Percentiles rank a stretch among this genome's conserved stretches.
Evolutionary conservation across 1,140 invertebrate species (phyloP).

Genomic region (Brachionus paranguensis): DNA sequence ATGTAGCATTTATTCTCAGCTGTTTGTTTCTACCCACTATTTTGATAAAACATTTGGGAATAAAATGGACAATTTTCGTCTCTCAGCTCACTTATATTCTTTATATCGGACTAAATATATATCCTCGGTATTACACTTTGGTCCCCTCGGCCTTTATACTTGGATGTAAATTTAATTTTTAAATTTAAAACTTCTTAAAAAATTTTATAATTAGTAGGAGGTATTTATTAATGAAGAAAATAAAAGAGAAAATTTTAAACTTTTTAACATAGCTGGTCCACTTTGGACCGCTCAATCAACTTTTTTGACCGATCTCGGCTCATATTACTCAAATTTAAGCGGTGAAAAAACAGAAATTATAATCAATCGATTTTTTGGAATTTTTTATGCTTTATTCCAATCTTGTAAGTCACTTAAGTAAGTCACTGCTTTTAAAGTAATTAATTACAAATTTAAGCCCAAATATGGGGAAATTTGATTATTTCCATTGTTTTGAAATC

Average conservation of each 20-base stretch:
- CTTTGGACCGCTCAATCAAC: constrained; percentile 94
- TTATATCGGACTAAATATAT: constrained; percentile 87
- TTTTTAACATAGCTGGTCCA: constrained; percentile 65
- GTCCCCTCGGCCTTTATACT: constrained; percentile 66
- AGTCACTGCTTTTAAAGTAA: neutral
- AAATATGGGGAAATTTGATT: constrained; percentile 78
- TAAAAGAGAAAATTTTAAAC: neutral
- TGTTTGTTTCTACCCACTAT: constrained; percentile 84
- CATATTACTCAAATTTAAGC: constrained; percentile 61
- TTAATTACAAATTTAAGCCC: constrained; percentile 39
- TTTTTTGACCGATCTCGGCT: constrained; percentile 84
- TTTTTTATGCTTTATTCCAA: constrained; percentile 95
- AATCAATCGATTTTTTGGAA: constrained; percentile 88
- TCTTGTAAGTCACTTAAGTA: constrained; percentile 52
- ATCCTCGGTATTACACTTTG: constrained; percentile 63
- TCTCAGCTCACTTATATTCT: constrained; percentile 84
- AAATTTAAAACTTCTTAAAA: constrained; percentile 29
- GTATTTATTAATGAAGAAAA: neutral
- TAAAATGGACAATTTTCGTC: constrained; percentile 85
- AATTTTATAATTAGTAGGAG: neutral
- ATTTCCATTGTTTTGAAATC: constrained; percentile 74
- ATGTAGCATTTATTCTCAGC: constrained; percentile 77
- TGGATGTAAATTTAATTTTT: constrained; percentile 64
- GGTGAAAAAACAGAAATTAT: constrained; percentile 72
- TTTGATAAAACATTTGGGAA: constrained; percentile 74